Conservation (phyloP, 2,888 invertebrate species). For the Lasioglossum lativentre region DNA sequence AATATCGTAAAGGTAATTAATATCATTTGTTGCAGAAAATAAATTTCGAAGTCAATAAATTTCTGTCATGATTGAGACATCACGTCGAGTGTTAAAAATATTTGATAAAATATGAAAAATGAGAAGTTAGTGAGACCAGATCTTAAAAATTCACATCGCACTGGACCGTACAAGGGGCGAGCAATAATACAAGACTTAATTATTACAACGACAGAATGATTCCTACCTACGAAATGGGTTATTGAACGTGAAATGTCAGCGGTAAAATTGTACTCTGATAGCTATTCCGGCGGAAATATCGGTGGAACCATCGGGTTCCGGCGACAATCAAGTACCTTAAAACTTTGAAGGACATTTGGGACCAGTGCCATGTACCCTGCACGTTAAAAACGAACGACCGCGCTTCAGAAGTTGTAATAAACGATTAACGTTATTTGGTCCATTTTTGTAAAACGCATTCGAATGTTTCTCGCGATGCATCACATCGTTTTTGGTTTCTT, state of each 20-base stretch:
- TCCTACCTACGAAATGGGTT: slow-evolving; percentile 38
- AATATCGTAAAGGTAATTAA: neutral
- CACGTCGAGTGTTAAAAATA: neutral
- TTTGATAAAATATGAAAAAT: neutral
- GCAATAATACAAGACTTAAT: slow-evolving; percentile 21
- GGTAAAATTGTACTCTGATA: slow-evolving; percentile 61
- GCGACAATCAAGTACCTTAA: slow-evolving; percentile 42
- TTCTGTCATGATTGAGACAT: neutral
- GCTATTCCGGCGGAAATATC: slow-evolving; percentile 48
- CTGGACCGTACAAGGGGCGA: neutral
- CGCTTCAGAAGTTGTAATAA: slow-evolving; percentile 31
- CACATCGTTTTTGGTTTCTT: slow-evolving; percentile 22
- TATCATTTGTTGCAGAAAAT: neutral
- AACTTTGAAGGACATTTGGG: slow-evolving; percentile 37
- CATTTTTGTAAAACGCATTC: slow-evolving; percentile 44
- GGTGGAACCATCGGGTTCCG: slow-evolving; percentile 39
- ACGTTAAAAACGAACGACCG: slow-evolving; percentile 36
- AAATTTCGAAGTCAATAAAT: neutral
- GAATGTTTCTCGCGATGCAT: slow-evolving; percentile 26
- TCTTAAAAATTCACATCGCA: slow-evolving; percentile 9
- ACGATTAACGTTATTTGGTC: slow-evolving; percentile 60
- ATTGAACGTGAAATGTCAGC: slow-evolving; percentile 39
- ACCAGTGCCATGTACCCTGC: slow-evolving; percentile 15
- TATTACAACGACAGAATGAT: slow-evolving; percentile 34
- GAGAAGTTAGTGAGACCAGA: neutral